These are phyloP conservation scores for Falcaria lacertinaria DNA, from an alignment of 2,888 invertebrate genomes.

Conservation along the genomic window DNA sequence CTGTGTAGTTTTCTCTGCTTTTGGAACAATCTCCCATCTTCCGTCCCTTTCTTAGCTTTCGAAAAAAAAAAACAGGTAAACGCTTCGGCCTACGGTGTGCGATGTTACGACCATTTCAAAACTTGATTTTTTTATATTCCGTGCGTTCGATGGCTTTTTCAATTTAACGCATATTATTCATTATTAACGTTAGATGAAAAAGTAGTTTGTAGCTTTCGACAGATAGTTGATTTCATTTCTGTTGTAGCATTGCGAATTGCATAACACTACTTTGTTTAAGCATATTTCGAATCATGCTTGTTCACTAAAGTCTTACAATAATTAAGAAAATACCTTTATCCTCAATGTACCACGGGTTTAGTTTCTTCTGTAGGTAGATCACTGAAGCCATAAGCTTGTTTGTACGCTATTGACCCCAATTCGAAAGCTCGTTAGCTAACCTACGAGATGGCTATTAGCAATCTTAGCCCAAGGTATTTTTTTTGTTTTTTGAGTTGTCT, in stretches of 20 bases:
- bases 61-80: constrained; percentile 69
- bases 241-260: background rate
- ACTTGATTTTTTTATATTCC: constrained; percentile 39
- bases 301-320: no score
- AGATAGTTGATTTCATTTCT: background rate
- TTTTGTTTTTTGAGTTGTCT: no score
- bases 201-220: constrained; percentile 1
- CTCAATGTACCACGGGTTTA: no score
- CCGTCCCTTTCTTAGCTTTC: constrained; percentile 59
- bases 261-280: background rate
- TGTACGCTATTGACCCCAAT: background rate
- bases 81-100: constrained; percentile 48
- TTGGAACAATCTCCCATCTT: constrained; percentile 50
- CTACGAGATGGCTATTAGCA: no score
- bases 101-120: constrained; percentile 31
- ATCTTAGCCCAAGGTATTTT: no score
- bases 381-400: background rate
- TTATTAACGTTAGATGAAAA: constrained; percentile 6
- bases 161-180: constrained; percentile 46
- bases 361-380: no score
- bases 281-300: no score
- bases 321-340: no score
- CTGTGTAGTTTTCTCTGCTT: constrained; percentile 60
- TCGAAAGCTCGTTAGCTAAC: background rate
- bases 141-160: constrained; percentile 27